phyloP scores from a whole-genome alignment of 2,797 vertebrate genomes.

The Astyanax mexicanus region DNA sequence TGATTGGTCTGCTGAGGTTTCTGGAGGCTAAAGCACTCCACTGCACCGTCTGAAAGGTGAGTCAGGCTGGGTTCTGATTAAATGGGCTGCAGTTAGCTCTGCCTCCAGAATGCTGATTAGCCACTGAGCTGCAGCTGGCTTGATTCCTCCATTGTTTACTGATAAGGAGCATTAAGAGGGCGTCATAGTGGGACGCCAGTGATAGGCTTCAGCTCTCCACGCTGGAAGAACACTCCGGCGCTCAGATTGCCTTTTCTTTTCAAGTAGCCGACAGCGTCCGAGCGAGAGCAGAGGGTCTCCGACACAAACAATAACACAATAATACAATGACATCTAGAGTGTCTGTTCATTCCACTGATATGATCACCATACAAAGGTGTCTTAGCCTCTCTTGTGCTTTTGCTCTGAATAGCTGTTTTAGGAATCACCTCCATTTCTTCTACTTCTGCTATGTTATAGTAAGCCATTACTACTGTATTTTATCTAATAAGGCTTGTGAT shows the following conservation, averaged over 20 bases:
- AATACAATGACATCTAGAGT: slow-evolving; percentile 15
- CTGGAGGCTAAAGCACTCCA: slow-evolving; percentile 23
- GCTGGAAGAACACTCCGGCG: slow-evolving; percentile 42
- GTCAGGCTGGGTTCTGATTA: slow-evolving; percentile 49
- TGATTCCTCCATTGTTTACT: slow-evolving; percentile 51
- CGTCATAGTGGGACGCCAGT: neutral
- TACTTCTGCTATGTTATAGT: too few relatives aligned
- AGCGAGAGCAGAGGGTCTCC: slow-evolving; percentile 52
- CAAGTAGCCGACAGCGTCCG: slow-evolving; percentile 34
- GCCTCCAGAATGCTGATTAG: slow-evolving; percentile 47
- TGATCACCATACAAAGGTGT: neutral
- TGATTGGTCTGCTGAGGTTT: slow-evolving; percentile 17
- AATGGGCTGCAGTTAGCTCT: slow-evolving; percentile 35
- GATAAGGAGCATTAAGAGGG: slow-evolving; percentile 47
- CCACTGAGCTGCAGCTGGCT: slow-evolving; percentile 39
- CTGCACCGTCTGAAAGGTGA: slow-evolving; percentile 44
- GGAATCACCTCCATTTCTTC: too few relatives aligned
- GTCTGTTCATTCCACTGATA: neutral
- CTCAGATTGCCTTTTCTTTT: slow-evolving; percentile 46
- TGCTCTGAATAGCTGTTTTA: too few relatives aligned
- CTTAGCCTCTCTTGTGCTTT: too few relatives aligned
- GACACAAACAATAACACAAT: slow-evolving; percentile 51
- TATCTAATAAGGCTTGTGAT: too few relatives aligned
- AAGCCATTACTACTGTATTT: too few relatives aligned
- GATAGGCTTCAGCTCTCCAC: slow-evolving; percentile 33